phyloP scores from a whole-genome alignment of 37 sponge, comb jelly and placozoan species.

The Geodia barretti region DNA sequence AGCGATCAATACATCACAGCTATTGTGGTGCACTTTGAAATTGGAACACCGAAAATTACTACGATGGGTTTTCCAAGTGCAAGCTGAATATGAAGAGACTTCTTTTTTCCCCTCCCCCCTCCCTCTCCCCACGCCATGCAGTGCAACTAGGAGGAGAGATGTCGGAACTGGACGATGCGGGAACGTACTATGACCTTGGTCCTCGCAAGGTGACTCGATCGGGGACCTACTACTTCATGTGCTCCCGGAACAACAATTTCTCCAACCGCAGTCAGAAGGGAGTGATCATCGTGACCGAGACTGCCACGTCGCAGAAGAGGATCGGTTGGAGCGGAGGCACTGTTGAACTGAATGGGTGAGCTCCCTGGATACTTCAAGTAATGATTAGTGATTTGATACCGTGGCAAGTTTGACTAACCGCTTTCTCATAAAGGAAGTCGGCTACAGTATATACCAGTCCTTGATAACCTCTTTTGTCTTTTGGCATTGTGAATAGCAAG shows the following conservation, averaged over 20 bases:
- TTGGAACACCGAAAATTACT: no score
- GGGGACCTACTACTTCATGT: conserved; percentile 93
- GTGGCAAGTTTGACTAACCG: no score
- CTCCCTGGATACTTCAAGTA: no score
- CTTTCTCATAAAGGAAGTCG: no score
- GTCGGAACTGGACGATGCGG: conserved; percentile 97
- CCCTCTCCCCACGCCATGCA: conserved; percentile 5
- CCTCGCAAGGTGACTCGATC: conserved; percentile 69
- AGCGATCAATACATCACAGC: no score
- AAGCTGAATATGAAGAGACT: no score
- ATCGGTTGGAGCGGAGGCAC: conserved; percentile 67
- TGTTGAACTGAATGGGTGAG: conserved; percentile 31
- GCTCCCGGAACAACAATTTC: conserved; percentile 99
- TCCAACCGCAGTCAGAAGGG: conserved; percentile 98
- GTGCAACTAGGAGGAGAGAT: conserved; percentile 94
- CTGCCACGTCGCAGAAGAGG: background rate
- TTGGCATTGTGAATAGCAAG: no score
- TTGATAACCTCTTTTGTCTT: no score
- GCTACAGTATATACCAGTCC: no score
- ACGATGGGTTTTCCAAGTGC: no score
- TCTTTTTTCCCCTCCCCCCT: background rate
- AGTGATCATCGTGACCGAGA: conserved; percentile 50
- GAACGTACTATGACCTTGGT: conserved; percentile 97
- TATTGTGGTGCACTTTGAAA: background rate
- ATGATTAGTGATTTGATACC: no score